Base-by-base conservation (phyloP, 2,113 vertebrate genomes). In the Dromas ardeola region DNA sequence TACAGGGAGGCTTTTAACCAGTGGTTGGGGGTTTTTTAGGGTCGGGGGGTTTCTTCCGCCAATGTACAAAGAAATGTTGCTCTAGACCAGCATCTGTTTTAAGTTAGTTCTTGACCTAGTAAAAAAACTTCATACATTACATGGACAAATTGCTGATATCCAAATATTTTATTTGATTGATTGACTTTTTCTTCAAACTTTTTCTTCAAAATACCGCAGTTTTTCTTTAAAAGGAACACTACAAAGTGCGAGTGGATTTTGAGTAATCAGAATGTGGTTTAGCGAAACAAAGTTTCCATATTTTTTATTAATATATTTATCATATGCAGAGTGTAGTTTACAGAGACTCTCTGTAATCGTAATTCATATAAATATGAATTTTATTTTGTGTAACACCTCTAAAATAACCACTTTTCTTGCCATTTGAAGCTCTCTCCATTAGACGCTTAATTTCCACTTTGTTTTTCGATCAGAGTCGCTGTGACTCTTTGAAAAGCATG, bases 401-500 rank as follows among this genome's bases (percentile, higher is more conserved):
- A 67, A 95, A 92, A 36, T 13, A 83, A 42, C n/a, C 40, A 56
- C 34, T 90, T 91, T 40, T 50, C 62, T 14, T 72, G 55, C 45
- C 47, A 19, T 86, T 67, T 91, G 70, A 65, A 81, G 49, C 10
- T 73, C 74, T 74, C 61, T 43, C 50, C 32, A 50, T 85, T 81
- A 88, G 96, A 82, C 97, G 19, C 90, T 96, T 95, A 91, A 94
- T 98, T 98, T 98, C 94, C 86, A 96, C 97, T 98, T 98, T 98
- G 98, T 97, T 98, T 96, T 97, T 95, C 86, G 73, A 97, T 98
- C 98, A 69, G 97, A 93, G 95, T 93, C 81, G 62, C 98, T 97
- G 88, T 83, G 97, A 97, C 97, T 98, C 98, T 91, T 97, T 96
- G 90, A 98, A 98, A 98, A 97, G 98, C 98, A 95, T 98, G 98